phyloP scores from a whole-genome alignment of 2,888 invertebrate species.

The Myopa tessellatipennis region DNA sequence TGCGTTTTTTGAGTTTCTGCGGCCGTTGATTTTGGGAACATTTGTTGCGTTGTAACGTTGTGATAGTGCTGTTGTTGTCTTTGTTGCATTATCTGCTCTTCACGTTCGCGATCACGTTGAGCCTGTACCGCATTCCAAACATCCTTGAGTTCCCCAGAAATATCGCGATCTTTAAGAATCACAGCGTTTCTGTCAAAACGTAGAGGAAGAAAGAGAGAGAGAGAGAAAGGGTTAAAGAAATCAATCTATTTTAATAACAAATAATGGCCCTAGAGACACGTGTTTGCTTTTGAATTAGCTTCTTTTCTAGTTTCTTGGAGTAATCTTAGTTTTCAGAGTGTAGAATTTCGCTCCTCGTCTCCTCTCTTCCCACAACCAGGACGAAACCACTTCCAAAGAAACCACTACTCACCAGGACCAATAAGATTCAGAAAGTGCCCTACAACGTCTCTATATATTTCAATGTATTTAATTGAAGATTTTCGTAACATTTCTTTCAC shows the following conservation, averaged over 20 bases:
- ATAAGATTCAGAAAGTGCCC: no score
- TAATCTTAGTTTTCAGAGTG: no score
- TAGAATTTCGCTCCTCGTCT: no score
- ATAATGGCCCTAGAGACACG: no score
- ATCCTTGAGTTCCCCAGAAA: slow-evolving; percentile 79
- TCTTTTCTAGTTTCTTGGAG: no score
- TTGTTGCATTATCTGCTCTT: slow-evolving; percentile 66
- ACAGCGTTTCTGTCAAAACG: slow-evolving; percentile 67
- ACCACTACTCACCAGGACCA: no score
- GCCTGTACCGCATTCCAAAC: slow-evolving; percentile 79
- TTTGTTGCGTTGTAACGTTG: slow-evolving; percentile 61
- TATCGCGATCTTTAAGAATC: slow-evolving; percentile 76
- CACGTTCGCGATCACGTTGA: slow-evolving; percentile 66
- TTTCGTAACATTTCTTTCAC: no score
- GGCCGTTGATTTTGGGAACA: slow-evolving; percentile 60
- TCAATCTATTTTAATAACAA: no score
- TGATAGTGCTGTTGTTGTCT: slow-evolving; percentile 64
- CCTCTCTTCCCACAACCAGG: no score
- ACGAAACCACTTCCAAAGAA: no score
- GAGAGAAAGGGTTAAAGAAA: neutral
- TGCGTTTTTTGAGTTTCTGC: slow-evolving; percentile 14
- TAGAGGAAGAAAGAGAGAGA: slow-evolving; percentile 15
- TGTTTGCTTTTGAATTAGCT: no score
- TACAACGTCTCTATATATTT: neutral
- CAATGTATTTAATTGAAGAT: neutral